Conservation (phyloP, 2,113 vertebrate genomes). For the Clupea harengus region DNA sequence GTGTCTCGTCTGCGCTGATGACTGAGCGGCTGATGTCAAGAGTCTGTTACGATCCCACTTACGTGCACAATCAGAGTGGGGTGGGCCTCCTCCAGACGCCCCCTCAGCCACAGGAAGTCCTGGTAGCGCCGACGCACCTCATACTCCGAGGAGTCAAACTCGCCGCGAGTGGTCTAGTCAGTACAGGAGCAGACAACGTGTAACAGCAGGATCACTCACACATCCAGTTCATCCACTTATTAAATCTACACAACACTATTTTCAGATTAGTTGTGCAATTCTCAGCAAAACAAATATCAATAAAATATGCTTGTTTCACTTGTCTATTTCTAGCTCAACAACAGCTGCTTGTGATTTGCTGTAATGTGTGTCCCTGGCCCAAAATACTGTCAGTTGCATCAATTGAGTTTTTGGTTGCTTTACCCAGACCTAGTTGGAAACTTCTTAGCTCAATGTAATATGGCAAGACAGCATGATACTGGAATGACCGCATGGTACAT, state of each 20-base stretch:
- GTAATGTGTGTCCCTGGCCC: not conserved
- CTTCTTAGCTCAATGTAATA: not conserved
- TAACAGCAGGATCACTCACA: not conserved
- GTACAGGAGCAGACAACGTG: not conserved
- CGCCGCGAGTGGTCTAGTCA: slow-evolving; percentile 85
- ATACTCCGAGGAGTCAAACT: slow-evolving; percentile 92
- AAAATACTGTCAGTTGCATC: not conserved
- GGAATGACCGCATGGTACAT: not conserved
- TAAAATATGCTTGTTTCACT: not conserved
- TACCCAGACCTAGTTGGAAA: not conserved
- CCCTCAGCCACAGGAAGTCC: slow-evolving; percentile 94
- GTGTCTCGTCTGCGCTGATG: not conserved
- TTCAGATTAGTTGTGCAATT: not conserved
- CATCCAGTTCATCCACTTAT: not conserved
- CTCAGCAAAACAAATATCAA: too few species aligned
- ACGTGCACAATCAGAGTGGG: slow-evolving; percentile 92
- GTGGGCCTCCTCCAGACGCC: slow-evolving; percentile 85
- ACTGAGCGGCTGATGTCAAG: not conserved
- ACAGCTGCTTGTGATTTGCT: not conserved
- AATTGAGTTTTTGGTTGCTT: not conserved
- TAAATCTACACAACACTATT: not conserved
- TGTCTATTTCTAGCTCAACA: too few species aligned
- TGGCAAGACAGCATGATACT: not conserved
- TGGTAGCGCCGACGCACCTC: slow-evolving; percentile 92
- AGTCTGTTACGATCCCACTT: slow-evolving; percentile 52